phyloP scores from a whole-genome alignment of 2,113 vertebrate genomes.

The Tapirus terrestris region DNA sequence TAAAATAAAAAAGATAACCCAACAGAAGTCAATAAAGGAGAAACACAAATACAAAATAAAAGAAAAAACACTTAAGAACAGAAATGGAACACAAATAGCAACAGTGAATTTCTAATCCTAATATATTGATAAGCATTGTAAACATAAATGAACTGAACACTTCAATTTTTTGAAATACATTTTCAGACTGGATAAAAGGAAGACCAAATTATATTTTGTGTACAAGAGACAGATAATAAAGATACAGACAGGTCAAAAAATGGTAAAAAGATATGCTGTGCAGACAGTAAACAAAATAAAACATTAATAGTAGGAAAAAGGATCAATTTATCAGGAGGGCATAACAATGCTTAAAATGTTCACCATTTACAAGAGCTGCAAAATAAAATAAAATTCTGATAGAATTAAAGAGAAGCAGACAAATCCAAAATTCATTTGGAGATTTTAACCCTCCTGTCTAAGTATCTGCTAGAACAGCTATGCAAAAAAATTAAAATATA shows the following conservation, averaged over 20 bases:
- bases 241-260: background rate
- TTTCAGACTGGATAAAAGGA: background rate
- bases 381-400: background rate
- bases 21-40: background rate
- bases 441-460: background rate
- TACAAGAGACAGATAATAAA: background rate
- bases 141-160: background rate
- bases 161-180: background rate
- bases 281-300: background rate
- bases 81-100: background rate
- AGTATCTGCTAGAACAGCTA: background rate
- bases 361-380: background rate
- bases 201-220: background rate
- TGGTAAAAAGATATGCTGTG: background rate
- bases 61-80: background rate
- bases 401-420: background rate
- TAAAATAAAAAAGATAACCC: background rate
- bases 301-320: background rate
- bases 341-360: background rate
- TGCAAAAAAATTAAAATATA: background rate
- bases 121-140: background rate
- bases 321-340: background rate
- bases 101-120: background rate
- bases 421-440: background rate
- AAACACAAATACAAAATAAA: background rate